These are phyloP conservation scores for Petromus typicus DNA, from an alignment of 2,113 vertebrate genomes.

Conservation along the genomic window DNA sequence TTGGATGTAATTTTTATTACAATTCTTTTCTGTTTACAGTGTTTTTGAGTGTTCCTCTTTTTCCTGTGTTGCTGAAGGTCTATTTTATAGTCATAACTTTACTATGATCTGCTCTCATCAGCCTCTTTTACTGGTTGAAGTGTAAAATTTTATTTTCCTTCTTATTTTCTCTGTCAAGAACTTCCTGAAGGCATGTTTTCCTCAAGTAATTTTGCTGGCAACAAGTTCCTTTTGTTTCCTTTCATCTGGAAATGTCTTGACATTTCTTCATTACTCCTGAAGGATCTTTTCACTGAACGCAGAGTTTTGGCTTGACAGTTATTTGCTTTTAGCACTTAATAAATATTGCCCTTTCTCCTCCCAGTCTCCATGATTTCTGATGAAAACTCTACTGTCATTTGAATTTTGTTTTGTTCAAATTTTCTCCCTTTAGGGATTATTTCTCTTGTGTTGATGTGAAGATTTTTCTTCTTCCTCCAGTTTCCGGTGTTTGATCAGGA, in stretches of 20 bases:
- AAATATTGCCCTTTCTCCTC: neutral
- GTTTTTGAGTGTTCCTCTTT: neutral
- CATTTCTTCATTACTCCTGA: neutral
- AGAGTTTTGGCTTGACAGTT: neutral
- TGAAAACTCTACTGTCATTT: neutral
- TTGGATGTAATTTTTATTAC: neutral
- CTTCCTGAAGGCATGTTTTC: neutral
- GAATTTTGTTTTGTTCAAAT: neutral
- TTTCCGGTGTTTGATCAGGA: neutral
- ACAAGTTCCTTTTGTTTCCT: neutral
- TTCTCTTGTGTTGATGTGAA: neutral
- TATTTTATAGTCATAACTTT: neutral
- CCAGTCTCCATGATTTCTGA: neutral
- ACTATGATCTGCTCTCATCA: neutral
- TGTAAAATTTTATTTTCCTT: neutral
- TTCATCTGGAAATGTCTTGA: neutral
- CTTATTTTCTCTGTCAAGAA: neutral
- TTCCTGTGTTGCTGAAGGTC: neutral
- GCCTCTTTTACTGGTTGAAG: neutral
- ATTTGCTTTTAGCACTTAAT: neutral
- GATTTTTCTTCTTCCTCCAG: neutral
- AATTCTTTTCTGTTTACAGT: neutral
- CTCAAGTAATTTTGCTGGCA: neutral
- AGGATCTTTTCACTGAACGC: neutral
- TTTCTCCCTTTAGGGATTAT: too few relatives aligned